Conservation (phyloP, 2,888 invertebrate genomes). For the Dione vanillae region DNA sequence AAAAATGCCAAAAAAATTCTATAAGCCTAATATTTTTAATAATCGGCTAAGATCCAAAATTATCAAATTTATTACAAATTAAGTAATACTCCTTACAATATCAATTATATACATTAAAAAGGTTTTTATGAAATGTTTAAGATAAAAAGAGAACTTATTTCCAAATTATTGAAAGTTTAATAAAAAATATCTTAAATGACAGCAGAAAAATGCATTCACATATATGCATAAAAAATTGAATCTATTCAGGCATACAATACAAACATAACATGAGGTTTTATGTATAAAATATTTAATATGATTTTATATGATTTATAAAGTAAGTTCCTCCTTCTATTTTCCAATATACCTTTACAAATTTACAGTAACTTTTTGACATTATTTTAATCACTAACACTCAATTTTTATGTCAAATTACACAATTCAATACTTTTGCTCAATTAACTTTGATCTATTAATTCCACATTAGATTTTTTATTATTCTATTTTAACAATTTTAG, state of each 20-base stretch:
- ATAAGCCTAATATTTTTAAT: constrained; percentile 16
- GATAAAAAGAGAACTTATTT: background rate
- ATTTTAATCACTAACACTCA: background rate
- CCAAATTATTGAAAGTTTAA: background rate
- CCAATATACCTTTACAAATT: background rate
- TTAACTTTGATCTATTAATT: background rate
- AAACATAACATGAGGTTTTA: background rate
- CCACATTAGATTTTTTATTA: background rate
- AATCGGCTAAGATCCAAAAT: background rate
- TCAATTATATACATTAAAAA: background rate
- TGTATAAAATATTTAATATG: too few relatives aligned
- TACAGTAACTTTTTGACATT: background rate
- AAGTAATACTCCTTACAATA: background rate
- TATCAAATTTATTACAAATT: too few relatives aligned
- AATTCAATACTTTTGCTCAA: background rate
- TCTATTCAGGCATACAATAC: background rate
- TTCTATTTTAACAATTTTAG: background rate
- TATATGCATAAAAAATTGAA: background rate
- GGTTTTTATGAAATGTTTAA: background rate
- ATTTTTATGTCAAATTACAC: background rate
- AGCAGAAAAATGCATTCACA: background rate
- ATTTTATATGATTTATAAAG: too few relatives aligned
- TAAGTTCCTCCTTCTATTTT: too few relatives aligned
- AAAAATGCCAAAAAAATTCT: constrained; percentile 21
- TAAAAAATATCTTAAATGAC: background rate